A percentile compares a stretch with the other conserved stretches of the same genome.
phyloP scores from a whole-genome alignment of 2,113 vertebrate genomes.

The Todiramphus chloris region DNA sequence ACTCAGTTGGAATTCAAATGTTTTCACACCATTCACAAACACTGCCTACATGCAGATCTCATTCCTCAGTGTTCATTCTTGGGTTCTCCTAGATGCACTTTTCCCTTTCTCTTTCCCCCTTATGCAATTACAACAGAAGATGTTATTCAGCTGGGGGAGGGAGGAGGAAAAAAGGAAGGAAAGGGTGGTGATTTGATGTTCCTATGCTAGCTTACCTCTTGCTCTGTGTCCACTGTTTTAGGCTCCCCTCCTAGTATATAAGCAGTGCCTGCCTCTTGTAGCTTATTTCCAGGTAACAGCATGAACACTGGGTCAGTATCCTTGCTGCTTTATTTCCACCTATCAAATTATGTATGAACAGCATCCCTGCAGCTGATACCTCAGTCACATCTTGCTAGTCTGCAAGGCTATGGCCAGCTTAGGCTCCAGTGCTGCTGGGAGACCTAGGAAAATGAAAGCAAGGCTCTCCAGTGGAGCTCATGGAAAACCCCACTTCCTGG shows the following conservation, averaged over 20 bases:
- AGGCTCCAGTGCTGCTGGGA: neutral
- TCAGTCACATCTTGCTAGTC: neutral
- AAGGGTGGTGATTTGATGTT: neutral
- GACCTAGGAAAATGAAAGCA: neutral
- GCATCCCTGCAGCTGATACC: neutral
- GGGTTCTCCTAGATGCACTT: neutral
- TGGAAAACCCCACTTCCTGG: neutral
- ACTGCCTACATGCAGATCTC: fast-evolving
- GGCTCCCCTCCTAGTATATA: neutral
- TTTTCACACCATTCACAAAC: neutral
- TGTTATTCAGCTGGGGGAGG: neutral
- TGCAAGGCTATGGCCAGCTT: neutral
- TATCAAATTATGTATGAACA: neutral
- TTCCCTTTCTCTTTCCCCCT: neutral
- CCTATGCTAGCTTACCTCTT: neutral
- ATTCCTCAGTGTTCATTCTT: fast-evolving
- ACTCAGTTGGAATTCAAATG: neutral
- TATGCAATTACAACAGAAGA: neutral
- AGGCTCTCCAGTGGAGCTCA: neutral
- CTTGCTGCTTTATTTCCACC: neutral
- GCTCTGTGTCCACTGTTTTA: neutral
- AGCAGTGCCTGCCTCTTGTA: neutral
- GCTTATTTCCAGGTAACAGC: neutral
- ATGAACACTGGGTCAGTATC: fast-evolving
- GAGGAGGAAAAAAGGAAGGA: slow-evolving; percentile 19